Percentiles rank a stretch among this genome's conserved stretches.
Evolutionary conservation across 1,140 invertebrate genomes (phyloP).

Genomic region (Eufriesea mexicana): DNA sequence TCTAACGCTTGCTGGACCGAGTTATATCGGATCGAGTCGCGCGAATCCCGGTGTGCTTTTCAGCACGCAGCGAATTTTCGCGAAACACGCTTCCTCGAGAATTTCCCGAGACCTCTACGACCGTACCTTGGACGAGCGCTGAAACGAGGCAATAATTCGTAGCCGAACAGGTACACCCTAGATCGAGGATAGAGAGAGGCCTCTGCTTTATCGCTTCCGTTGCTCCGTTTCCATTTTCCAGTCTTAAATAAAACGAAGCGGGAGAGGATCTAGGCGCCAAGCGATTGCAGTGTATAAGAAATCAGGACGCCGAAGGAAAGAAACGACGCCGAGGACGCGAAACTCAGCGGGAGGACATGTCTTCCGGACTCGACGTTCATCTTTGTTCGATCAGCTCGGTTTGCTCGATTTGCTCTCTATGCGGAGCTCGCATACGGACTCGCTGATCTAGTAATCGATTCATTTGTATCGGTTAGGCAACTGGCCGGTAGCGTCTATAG

Average conservation of each 20-base stretch:
- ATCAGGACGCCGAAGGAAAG: background rate
- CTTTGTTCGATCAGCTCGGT: background rate
- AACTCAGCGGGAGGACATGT: background rate
- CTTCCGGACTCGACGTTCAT: background rate
- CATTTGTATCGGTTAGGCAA: constrained; percentile 23
- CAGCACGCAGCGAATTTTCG: background rate
- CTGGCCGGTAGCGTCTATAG: background rate
- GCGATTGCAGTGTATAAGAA: background rate
- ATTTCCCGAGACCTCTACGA: no score
- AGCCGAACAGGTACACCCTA: background rate
- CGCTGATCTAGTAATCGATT: constrained; percentile 2
- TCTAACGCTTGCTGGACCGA: background rate
- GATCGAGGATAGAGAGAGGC: background rate
- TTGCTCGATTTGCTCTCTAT: background rate
- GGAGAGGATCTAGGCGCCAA: no score
- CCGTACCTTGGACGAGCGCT: no score
- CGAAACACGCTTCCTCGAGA: no score
- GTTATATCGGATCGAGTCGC: background rate
- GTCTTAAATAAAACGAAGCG: background rate
- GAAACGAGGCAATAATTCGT: no score
- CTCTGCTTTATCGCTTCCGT: no score
- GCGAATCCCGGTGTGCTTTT: no score
- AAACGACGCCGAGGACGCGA: no score
- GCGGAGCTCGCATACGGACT: background rate
- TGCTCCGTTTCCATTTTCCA: background rate